Conservation (phyloP, 2,888 invertebrate genomes). For the Erebia ligea region DNA sequence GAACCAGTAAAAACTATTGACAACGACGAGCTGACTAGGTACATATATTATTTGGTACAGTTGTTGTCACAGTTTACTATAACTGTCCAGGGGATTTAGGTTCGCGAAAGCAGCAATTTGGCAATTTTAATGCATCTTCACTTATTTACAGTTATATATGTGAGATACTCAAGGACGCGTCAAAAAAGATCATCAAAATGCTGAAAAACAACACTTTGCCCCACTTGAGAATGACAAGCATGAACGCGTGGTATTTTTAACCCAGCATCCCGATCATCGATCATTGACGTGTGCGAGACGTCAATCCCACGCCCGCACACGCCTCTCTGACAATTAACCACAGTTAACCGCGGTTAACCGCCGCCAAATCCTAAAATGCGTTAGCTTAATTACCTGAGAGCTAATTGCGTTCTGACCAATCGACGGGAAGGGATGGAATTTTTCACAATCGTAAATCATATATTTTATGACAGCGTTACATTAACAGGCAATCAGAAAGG, state of each 20-base stretch:
- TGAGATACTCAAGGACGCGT: too few species aligned
- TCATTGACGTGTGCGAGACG: slow-evolving; percentile 9
- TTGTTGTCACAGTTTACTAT: too few species aligned
- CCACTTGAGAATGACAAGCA: slow-evolving; percentile 30
- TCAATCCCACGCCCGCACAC: slow-evolving; percentile 4
- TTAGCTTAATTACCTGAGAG: slow-evolving; percentile 24
- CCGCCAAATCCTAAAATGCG: slow-evolving; percentile 7
- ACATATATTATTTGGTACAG: too few species aligned
- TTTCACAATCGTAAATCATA: slow-evolving; percentile 8
- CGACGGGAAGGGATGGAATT: slow-evolving; percentile 13
- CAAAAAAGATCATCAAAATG: not conserved
- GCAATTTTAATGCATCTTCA: too few species aligned
- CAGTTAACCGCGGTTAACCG: not conserved
- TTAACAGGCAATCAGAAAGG: not conserved
- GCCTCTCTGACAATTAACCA: not conserved
- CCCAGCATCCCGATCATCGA: slow-evolving; percentile 14
- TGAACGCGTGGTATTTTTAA: slow-evolving; percentile 32
- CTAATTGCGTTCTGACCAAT: slow-evolving; percentile 14
- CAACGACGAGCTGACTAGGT: too few species aligned
- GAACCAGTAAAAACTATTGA: too few species aligned
- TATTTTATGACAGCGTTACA: not conserved
- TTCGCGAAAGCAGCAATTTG: too few species aligned
- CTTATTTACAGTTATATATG: too few species aligned
- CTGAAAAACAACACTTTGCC: not conserved
- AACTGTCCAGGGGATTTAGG: too few species aligned